These are phyloP conservation scores for Lasioglossum baleicum DNA, from an alignment of 1,140 invertebrate genomes.

Conservation along the genomic window DNA sequence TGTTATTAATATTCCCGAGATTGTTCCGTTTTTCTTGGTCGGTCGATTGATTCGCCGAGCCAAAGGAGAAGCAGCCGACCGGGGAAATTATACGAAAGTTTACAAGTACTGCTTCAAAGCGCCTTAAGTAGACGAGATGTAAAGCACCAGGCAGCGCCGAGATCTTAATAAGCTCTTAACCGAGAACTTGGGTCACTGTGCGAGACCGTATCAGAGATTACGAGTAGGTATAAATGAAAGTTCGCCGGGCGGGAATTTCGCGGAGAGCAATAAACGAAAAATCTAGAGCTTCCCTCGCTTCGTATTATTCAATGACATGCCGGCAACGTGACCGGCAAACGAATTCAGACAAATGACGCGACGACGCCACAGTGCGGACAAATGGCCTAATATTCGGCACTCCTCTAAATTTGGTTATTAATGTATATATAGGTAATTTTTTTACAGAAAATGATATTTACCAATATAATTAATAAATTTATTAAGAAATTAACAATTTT, in stretches of 20 bases:
- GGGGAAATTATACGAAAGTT: slow-evolving; percentile 29
- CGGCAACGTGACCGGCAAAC: too few species aligned
- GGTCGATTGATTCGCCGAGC: not conserved
- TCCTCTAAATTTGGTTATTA: too few species aligned
- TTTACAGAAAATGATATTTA: too few species aligned
- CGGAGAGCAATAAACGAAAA: not conserved
- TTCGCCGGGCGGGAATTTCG: not conserved
- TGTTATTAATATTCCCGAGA: not conserved
- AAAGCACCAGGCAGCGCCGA: slow-evolving; percentile 12
- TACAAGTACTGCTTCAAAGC: not conserved
- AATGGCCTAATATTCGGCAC: too few species aligned
- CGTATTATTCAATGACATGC: too few species aligned
- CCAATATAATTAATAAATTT: too few species aligned
- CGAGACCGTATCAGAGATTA: not conserved
- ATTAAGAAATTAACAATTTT: too few species aligned
- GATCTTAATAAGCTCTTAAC: slow-evolving; percentile 34
- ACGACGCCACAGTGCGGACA: too few species aligned
- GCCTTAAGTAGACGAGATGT: slow-evolving; percentile 29
- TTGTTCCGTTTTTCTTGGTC: not conserved
- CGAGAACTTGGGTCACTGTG: slow-evolving; percentile 12
- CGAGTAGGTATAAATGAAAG: not conserved
- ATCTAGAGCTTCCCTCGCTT: not conserved
- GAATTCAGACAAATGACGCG: too few species aligned
- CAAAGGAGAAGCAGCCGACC: not conserved
- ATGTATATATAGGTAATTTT: too few species aligned